These are phyloP conservation scores for Aspidapion aeneum DNA, from an alignment of 2,888 invertebrate species.

Conservation along the genomic window DNA sequence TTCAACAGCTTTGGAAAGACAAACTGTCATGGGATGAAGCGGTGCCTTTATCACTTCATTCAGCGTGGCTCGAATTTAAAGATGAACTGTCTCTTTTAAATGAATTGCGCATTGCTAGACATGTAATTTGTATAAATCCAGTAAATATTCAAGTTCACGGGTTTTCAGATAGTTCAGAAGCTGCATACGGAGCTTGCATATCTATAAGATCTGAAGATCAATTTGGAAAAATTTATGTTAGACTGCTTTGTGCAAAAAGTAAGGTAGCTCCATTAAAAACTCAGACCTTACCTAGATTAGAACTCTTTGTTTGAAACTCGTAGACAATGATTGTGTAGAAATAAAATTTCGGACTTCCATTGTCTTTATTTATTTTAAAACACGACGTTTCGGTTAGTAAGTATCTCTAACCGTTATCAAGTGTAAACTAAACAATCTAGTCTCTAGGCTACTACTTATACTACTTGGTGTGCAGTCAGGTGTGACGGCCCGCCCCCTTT, in stretches of 20 bases:
- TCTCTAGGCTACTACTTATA: too few relatives aligned
- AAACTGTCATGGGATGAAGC: constrained; percentile 21
- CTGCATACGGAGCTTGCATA: constrained; percentile 22
- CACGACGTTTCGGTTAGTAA: too few relatives aligned
- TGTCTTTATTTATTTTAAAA: too few relatives aligned
- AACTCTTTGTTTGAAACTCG: too few relatives aligned
- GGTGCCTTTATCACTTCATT: constrained; percentile 12
- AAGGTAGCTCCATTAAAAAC: neutral
- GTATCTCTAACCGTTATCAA: too few relatives aligned
- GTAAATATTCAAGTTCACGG: constrained; percentile 17
- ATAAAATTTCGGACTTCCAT: too few relatives aligned
- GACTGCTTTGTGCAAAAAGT: neutral
- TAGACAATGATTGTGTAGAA: too few relatives aligned
- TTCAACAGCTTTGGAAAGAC: constrained; percentile 22
- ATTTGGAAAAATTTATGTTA: neutral
- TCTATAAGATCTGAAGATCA: constrained; percentile 18
- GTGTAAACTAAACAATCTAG: too few relatives aligned
- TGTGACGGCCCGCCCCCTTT: too few relatives aligned
- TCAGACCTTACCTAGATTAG: too few relatives aligned
- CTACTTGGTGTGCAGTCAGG: too few relatives aligned
- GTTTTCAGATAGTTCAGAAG: constrained; percentile 21
- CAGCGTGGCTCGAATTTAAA: constrained; percentile 17
- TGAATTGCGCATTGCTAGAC: constrained; percentile 19
- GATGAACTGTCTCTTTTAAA: constrained; percentile 20
- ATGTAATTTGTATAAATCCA: constrained; percentile 16